Conservation (phyloP, 2,113 vertebrate species). For the Amphiprion percula region DNA sequence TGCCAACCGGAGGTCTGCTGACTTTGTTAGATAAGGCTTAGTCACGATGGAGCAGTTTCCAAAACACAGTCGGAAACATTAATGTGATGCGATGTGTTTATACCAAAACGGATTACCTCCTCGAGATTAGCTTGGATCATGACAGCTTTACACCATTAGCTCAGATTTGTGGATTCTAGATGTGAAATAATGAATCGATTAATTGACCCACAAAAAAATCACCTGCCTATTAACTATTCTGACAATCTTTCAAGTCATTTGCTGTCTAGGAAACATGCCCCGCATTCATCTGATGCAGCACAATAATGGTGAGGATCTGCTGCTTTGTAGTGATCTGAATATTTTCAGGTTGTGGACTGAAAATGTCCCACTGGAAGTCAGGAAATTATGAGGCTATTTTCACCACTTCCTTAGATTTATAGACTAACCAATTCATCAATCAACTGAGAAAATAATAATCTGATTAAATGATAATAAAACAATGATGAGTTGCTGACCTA, state of each 20-base stretch:
- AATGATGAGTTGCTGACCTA: not conserved
- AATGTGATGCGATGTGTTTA: conserved; percentile 41
- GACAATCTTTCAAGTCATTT: not conserved
- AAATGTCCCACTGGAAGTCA: not conserved
- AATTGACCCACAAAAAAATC: not conserved
- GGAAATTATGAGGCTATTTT: not conserved
- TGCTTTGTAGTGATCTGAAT: not conserved
- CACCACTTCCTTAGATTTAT: not conserved
- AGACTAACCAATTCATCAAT: not conserved
- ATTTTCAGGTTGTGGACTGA: not conserved
- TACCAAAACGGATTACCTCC: conserved; percentile 22
- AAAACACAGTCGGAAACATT: conserved; percentile 51
- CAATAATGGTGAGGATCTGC: not conserved
- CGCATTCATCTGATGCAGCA: not conserved
- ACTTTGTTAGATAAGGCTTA: conserved; percentile 64
- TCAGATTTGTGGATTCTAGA: not conserved
- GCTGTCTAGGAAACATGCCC: too few relatives aligned
- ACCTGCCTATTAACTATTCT: not conserved
- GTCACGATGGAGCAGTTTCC: conserved; percentile 48
- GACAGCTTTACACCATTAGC: not conserved
- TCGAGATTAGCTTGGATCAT: conserved; percentile 21
- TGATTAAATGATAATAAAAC: not conserved
- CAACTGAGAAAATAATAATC: not conserved
- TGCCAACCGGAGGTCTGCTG: conserved; percentile 45
- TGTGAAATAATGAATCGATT: not conserved